Base-by-base conservation (phyloP, 2,113 vertebrate genomes). In the Protomyctophum bolini region DNA sequence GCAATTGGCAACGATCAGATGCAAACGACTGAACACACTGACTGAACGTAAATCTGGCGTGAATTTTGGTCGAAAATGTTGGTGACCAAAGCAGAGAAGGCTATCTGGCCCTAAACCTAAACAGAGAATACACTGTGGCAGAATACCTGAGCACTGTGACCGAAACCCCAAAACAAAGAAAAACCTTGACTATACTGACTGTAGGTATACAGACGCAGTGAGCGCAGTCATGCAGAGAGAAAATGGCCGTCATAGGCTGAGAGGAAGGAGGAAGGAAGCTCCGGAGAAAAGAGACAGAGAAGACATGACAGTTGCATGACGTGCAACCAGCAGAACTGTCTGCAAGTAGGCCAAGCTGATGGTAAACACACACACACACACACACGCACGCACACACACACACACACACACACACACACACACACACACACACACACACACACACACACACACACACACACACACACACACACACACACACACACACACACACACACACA, bases 241-340 rank as follows among this genome's bases (percentile, higher is more conserved):
- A 2, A 21, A 21, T 21, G 21, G 21, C 21, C 21, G 21, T 21
- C 21, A 21, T 21, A 21, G 21, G 56, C 1, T 7, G 41, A 56
- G 6, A 11, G 46, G 3, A 8, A 6, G 21, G n/a, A 10, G 12
- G 61, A 10, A 8, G 54, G 48, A 41, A 48, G 21, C 21, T 1
- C 21, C 21, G 14, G 63, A 41, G 33, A 41, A 41, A 29, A 33
- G 45, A 12, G 21, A 10, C 9, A 54, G 58, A 49, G 56, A 79
- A 50, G 55, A 61, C 33, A 28, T 63, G 47, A 64, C 52, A 79
- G 15, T 2, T 0, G 14, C 28, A 63, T 50, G 60, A 72, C 61
- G 65, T 59, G 72, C 21, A 73, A 59, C 68, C 79, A 61, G 65
- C 46, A 66, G 28, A 56, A 61, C 64, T 72, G 52, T 75, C 71